Percentiles rank a stretch among this genome's conserved stretches.
Evolutionary conservation across 1,140 invertebrate species (phyloP).

Genomic region (Nomia melanderi): DNA sequence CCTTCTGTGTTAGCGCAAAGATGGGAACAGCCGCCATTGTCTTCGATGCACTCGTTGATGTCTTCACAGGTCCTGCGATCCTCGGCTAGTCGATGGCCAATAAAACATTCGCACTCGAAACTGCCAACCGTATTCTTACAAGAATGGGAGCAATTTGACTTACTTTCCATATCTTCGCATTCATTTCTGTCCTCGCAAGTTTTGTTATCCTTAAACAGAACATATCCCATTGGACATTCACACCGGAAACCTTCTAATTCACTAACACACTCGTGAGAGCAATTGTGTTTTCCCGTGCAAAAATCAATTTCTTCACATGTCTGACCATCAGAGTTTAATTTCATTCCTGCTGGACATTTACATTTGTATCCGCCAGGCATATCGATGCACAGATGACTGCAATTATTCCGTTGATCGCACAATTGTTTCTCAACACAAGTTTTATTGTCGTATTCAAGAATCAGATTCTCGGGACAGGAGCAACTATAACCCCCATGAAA

Average conservation of each 20-base stretch:
- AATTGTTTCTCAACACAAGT: constrained; percentile 85
- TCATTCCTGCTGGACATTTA: constrained; percentile 82
- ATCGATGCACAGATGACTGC: constrained; percentile 79
- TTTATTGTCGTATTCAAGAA: constrained; percentile 62
- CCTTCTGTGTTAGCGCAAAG: constrained; percentile 83
- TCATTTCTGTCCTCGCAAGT: constrained; percentile 82
- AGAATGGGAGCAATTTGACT: constrained; percentile 81
- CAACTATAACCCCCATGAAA: constrained; percentile 77
- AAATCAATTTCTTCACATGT: constrained; percentile 85
- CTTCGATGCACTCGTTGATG: constrained; percentile 83
- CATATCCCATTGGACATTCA: constrained; percentile 82
- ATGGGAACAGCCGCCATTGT: constrained; percentile 82
- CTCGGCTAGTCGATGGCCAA: constrained; percentile 79
- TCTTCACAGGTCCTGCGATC: constrained; percentile 81
- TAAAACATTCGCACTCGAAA: constrained; percentile 84
- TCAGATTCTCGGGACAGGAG: constrained; percentile 72
- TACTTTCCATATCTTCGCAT: constrained; percentile 76
- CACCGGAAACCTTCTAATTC: constrained; percentile 81
- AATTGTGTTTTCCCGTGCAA: constrained; percentile 83
- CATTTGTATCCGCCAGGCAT: constrained; percentile 82
- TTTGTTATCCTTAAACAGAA: constrained; percentile 71
- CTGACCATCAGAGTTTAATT: constrained; percentile 75
- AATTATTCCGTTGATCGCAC: constrained; percentile 81
- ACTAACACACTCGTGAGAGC: constrained; percentile 80
- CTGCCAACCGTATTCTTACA: constrained; percentile 86